A percentile compares a stretch with the other conserved stretches of the same genome.
Evolutionary conservation across 2,113 vertebrate genomes (phyloP).

Genomic region (Phasianus colchicus): DNA sequence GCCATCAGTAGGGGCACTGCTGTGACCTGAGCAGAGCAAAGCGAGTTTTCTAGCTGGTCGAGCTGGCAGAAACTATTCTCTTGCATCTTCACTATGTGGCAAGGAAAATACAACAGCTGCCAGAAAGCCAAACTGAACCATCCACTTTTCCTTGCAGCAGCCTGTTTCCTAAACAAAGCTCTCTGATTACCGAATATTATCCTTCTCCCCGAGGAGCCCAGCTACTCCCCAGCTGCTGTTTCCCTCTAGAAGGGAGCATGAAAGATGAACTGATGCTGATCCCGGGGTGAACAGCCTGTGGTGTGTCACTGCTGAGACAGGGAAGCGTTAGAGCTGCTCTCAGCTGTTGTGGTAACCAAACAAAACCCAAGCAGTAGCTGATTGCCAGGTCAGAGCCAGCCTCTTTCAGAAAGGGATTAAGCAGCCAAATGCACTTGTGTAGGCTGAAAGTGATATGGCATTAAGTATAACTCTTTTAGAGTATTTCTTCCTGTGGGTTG

Average conservation of each 20-base stretch:
- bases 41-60: not conserved
- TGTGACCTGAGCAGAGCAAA: accelerated
- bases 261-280: constrained; percentile 73
- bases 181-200: constrained; percentile 62
- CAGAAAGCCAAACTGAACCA: not conserved
- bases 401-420: constrained; percentile 60
- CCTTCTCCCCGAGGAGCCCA: constrained; percentile 74
- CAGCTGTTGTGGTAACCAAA: constrained; percentile 56
- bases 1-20: not conserved
- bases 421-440: constrained; percentile 33
- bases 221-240: constrained; percentile 25
- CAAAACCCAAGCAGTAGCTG: not conserved
- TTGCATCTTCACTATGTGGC: not conserved
- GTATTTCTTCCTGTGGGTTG: constrained; percentile 4
- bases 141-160: not conserved
- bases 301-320: constrained; percentile 49
- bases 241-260: constrained; percentile 71
- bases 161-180: constrained; percentile 59
- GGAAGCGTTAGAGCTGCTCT: constrained; percentile 13
- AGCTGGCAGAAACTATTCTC: not conserved
- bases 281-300: constrained; percentile 71
- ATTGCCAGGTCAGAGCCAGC: not conserved
- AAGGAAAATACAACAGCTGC: not conserved
- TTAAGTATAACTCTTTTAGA: constrained; percentile 7
- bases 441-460: not conserved